Evolutionary conservation across 2,888 invertebrate species (phyloP), one percentile per base, ranked within the genome.

Genomic region (Torymus tubicola): DNA sequence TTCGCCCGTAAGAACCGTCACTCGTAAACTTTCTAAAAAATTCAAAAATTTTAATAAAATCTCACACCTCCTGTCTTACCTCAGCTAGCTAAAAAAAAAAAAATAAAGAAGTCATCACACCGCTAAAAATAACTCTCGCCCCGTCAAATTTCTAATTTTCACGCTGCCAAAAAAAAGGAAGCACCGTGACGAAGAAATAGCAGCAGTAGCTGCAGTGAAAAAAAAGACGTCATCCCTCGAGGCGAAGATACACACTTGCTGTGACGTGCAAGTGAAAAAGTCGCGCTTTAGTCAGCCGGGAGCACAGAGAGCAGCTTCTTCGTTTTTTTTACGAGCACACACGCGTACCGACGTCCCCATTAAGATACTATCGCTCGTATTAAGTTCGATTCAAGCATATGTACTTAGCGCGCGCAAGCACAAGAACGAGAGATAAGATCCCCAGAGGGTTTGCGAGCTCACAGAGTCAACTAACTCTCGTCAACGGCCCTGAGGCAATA

Each of bases 371-470:
- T 88, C 87, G 81, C 68, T 14, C 82, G 84, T 86, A 87, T 88
- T 87, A 88, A 86, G 86, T 87, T 87, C 85, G 86, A 88, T 88
- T 87, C 86, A 85, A 86, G 86, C 86, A 85, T 87, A 86, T 87
- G 87, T 88, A 87, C 86, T 86, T 87, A 86, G 83, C 84, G 83
- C 84, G 79, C 80, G 83, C 84, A 78, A 78, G 83, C 42, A 8
- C 42, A 42, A 42, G 42, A 42, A 8, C 42, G 42, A 42, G 42
- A 42, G 42, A 42, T 42, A 42, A 42, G 42, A 8, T 42, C 42
- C 42, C 42, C 42, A 8, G 42, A 42, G 42, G 42, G 42, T 8
- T 42, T 42, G 31, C 82, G 42, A 11, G 13, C 57, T 21, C 21
- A 12, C 24, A 24, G 24, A 21, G 18, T 52, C 24, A 61, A n/a